phyloP scores from a whole-genome alignment of 1,140 invertebrate genomes.

The Drosophila nikananu region DNA sequence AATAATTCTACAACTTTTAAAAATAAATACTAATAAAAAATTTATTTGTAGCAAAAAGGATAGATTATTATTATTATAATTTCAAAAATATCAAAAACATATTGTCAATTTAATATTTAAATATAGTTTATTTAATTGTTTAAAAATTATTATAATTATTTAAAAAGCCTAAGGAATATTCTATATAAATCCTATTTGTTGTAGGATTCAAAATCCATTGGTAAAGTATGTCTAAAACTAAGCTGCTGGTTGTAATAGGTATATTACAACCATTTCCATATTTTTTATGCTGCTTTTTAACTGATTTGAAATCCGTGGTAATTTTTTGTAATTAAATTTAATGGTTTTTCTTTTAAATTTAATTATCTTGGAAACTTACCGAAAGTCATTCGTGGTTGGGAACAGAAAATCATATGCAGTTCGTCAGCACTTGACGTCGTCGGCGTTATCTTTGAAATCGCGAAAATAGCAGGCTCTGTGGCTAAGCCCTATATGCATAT shows the following conservation, averaged over 20 bases:
- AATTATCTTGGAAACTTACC: neutral
- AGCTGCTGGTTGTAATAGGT: too few species aligned
- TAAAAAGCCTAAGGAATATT: neutral
- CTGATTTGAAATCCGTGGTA: too few species aligned
- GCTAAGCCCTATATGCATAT: slow-evolving; percentile 38
- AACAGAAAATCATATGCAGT: neutral
- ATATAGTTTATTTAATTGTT: neutral
- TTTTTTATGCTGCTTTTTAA: too few species aligned
- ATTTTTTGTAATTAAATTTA: too few species aligned
- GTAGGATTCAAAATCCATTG: neutral
- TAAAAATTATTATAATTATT: neutral
- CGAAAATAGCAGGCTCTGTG: neutral
- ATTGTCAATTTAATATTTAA: neutral
- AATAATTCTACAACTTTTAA: neutral
- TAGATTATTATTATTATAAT: too few species aligned
- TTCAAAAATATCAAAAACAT: too few species aligned
- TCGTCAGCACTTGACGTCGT: slow-evolving; percentile 16
- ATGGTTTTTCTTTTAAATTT: neutral
- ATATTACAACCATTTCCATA: too few species aligned
- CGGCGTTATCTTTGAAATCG: slow-evolving; percentile 15
- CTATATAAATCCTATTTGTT: too few species aligned
- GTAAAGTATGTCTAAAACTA: neutral
- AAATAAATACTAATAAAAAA: neutral
- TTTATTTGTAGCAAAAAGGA: neutral
- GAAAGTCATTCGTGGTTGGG: neutral